Conservation (phyloP, 1,140 invertebrate genomes). For the Cydia splendana region DNA sequence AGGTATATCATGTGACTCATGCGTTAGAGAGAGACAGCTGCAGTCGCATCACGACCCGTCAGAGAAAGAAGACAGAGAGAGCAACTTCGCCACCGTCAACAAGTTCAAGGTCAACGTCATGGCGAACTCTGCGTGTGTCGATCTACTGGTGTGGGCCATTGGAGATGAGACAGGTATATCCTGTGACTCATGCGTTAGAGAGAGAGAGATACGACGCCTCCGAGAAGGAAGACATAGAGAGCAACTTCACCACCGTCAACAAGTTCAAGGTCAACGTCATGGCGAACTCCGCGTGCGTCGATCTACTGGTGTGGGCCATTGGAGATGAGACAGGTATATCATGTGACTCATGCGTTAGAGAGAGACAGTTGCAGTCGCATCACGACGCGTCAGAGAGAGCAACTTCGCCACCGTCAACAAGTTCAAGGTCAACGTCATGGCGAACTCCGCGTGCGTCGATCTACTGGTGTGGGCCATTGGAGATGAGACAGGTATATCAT, state of each 20-base stretch:
- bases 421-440: constrained; percentile 97
- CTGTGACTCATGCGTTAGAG: neutral
- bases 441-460: constrained; percentile 98
- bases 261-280: constrained; percentile 95
- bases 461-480: constrained; percentile 98
- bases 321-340: constrained; percentile 94
- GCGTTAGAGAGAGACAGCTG: constrained; percentile 80
- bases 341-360: neutral
- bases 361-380: neutral
- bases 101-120: neutral
- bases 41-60: neutral
- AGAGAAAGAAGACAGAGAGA: neutral
- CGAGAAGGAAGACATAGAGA: constrained; percentile 94
- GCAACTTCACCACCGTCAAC: constrained; percentile 89
- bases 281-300: constrained; percentile 98
- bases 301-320: constrained; percentile 98
- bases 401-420: constrained; percentile 91
- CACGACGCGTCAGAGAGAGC: constrained; percentile 80
- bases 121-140: no score
- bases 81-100: no score
- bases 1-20: constrained; percentile 81
- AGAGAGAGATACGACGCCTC: constrained; percentile 73
- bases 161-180: constrained; percentile 86
- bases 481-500: constrained; percentile 84
- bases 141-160: constrained; percentile 63